These are phyloP conservation scores for Cordylochernes scorpioides DNA, from an alignment of 2,888 invertebrate genomes.

Conservation along the genomic window DNA sequence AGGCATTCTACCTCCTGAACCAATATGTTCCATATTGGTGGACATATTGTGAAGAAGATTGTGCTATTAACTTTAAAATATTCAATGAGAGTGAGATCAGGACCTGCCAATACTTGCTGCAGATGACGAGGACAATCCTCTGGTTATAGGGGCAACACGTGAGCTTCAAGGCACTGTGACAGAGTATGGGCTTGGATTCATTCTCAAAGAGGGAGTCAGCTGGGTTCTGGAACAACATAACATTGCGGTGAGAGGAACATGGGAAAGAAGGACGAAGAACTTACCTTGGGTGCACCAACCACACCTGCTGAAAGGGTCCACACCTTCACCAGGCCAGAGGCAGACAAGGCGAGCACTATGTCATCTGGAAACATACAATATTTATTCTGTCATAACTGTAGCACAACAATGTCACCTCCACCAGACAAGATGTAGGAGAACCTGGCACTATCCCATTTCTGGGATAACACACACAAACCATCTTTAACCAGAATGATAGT, in stretches of 20 bases:
- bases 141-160: slow-evolving; percentile 87
- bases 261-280: not conserved
- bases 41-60: not conserved
- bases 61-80: slow-evolving; percentile 1
- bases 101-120: slow-evolving; percentile 88
- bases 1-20: no score
- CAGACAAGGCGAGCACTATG: slow-evolving; percentile 76
- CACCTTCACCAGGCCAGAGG: slow-evolving; percentile 84
- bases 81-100: slow-evolving; percentile 6
- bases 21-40: no score
- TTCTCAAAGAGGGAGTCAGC: slow-evolving; percentile 46
- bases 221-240: no score
- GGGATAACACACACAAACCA: no score
- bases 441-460: no score
- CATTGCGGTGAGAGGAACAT: no score
- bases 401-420: no score
- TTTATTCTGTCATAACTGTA: not conserved
- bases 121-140: slow-evolving; percentile 81
- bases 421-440: no score
- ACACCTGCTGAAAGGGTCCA: slow-evolving; percentile 78
- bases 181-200: slow-evolving; percentile 86
- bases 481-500: no score
- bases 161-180: slow-evolving; percentile 68
- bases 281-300: slow-evolving; percentile 48
- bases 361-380: slow-evolving; percentile 36